Conservation (phyloP, 2,797 vertebrate species). For the Pangasius larnaudii region DNA sequence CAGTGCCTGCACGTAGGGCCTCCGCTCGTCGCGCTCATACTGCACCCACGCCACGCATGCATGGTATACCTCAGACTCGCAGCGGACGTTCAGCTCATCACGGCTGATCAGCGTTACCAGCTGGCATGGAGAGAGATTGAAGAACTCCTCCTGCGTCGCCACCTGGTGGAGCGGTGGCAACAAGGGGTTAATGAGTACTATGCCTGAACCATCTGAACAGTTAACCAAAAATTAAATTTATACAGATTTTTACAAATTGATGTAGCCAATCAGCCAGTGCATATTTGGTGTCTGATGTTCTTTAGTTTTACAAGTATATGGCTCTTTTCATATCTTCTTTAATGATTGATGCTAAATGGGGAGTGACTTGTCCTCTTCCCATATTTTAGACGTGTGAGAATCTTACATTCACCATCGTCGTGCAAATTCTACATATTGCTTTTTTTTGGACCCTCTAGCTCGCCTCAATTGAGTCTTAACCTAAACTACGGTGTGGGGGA, state of each 20-base stretch:
- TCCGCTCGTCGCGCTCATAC: conserved; percentile 85
- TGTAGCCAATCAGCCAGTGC: too few relatives aligned
- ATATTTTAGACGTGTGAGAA: not conserved
- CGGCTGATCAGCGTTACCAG: conserved; percentile 91
- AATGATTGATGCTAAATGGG: not conserved
- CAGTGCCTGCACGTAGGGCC: conserved; percentile 87
- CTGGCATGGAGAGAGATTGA: conserved; percentile 92
- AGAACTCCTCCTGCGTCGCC: conserved; percentile 93
- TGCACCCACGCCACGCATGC: conserved; percentile 94
- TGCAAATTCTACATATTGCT: not conserved
- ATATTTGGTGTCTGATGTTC: not conserved
- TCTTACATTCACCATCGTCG: not conserved
- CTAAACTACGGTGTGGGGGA: not conserved
- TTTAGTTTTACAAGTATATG: not conserved
- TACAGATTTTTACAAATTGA: not conserved
- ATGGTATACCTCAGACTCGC: conserved; percentile 94
- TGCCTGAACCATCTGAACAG: not conserved
- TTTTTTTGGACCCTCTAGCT: not conserved
- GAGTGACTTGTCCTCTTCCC: not conserved
- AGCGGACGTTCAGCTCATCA: conserved; percentile 94
- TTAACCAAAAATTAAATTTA: not conserved
- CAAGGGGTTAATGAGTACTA: not conserved
- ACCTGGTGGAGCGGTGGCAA: conserved; percentile 71
- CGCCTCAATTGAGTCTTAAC: not conserved
- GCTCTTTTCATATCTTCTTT: not conserved